These are phyloP conservation scores for Augochlorella aurata DNA, from an alignment of 2,888 invertebrate genomes.

Conservation along the genomic window DNA sequence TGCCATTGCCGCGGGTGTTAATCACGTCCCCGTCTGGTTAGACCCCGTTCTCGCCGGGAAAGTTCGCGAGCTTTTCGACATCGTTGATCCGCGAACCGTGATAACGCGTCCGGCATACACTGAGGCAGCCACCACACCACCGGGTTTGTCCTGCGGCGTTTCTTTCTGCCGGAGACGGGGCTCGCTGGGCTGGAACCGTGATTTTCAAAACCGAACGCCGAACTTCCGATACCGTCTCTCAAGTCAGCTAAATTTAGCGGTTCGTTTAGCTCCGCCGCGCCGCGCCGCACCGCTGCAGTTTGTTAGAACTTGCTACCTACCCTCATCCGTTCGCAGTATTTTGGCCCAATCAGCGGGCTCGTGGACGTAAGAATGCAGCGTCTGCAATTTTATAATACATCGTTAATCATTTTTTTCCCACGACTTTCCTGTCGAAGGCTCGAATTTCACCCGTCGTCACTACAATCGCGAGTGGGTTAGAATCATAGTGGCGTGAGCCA, in stretches of 20 bases:
- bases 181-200: neutral
- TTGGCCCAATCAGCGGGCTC: neutral
- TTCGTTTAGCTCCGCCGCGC: neutral
- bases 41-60: neutral
- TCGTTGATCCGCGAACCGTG: neutral
- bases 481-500: too few relatives aligned
- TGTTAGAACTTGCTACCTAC: neutral
- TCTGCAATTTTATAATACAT: neutral
- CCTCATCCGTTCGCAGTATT: neutral
- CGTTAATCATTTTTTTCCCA: neutral
- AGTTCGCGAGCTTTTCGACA: neutral
- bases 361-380: neutral
- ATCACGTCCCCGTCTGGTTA: conserved; percentile 34
- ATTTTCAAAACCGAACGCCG: neutral
- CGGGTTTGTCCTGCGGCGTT: neutral
- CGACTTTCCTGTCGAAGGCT: too few relatives aligned
- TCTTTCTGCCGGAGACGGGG: neutral
- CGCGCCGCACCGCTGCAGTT: neutral
- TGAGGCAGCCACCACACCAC: neutral
- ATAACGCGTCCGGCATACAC: neutral
- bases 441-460: too few relatives aligned
- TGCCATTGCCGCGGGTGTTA: conserved; percentile 26
- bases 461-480: too few relatives aligned
- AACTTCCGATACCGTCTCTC: neutral
- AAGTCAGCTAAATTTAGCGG: conserved; percentile 7